Evolutionary conservation across 2,113 vertebrate species (phyloP).

Genomic region (Prietella phreatophila): DNA sequence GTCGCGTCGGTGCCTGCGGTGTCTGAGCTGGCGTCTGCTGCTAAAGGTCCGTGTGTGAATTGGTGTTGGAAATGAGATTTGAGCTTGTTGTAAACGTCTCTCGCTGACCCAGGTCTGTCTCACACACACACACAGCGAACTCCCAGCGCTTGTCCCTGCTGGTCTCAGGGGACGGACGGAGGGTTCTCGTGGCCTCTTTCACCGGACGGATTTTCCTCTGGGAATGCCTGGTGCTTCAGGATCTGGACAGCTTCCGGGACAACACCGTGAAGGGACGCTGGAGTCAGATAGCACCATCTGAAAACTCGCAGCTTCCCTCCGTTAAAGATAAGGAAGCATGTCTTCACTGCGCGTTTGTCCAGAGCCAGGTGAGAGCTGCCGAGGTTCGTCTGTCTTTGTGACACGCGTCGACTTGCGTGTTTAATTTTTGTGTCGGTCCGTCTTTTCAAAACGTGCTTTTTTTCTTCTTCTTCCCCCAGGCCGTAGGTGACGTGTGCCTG

Average conservation of each 20-base stretch:
- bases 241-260: constrained; percentile 60
- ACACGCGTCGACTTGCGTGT: not conserved
- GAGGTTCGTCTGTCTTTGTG: not conserved
- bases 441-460: not conserved
- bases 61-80: not conserved
- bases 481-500: constrained; percentile 82
- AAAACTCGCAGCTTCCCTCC: constrained; percentile 76
- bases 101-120: not conserved
- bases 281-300: constrained; percentile 75
- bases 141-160: constrained; percentile 72
- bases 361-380: constrained; percentile 80
- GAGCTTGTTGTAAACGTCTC: not conserved
- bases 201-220: constrained; percentile 82
- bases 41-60: constrained; percentile 67
- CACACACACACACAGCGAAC: constrained; percentile 60
- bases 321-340: constrained; percentile 82
- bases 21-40: constrained; percentile 64
- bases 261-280: constrained; percentile 73
- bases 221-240: constrained; percentile 76
- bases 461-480: constrained; percentile 62
- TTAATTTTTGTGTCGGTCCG: not conserved
- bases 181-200: constrained; percentile 71
- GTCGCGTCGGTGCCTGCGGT: constrained; percentile 72
- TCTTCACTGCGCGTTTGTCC: constrained; percentile 76
- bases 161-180: constrained; percentile 81